Evolutionary conservation across 2,888 invertebrate species (phyloP), one percentile per base, ranked within the genome.

Genomic region (Nysson spinosus): DNA sequence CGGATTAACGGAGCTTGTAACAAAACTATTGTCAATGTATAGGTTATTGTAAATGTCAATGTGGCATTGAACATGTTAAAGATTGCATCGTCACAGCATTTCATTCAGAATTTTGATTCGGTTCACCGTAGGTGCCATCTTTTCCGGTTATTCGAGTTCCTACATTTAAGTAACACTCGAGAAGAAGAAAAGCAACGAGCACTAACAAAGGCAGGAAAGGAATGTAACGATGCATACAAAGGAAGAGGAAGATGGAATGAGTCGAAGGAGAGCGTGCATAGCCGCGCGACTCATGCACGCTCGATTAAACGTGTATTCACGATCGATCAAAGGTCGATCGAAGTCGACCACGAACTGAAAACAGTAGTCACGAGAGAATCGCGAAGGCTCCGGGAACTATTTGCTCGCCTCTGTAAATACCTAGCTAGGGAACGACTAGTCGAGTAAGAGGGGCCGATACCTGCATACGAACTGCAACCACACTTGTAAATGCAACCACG

Each of bases 401-500:
- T 81, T 82, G 80, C 76, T 75, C 75, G 78, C 71, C 76, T 80
- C 78, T 75, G 80, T 75, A 82, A 82, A 82, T 82, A 81, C 78
- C 77, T 74, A 72, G 72, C 72, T 73, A 70, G 68, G 70, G 71
- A 75, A 71, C 77, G 64, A 72, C 70, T n/a, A n/a, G 68, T 22
- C 28, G 40, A 19, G 39, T 46, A 32, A 26, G 26, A 7, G 16
- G 17, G 40, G 20, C 34, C n/a, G n/a, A n/a, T n/a, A n/a, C n/a
- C n/a, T n/a, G n/a, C n/a, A n/a, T n/a, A n/a, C n/a, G n/a, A n/a
- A n/a, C n/a, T n/a, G n/a, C n/a, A n/a, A n/a, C n/a, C n/a, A 24
- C 52, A 24, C n/a, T 17, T 22, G 40, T 20, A 24, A 24, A 22
- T 39, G 20, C 19, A 30, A 7, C 37, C 37, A 32, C 26, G 30